Base-by-base conservation (phyloP, 2,888 invertebrate genomes). In the Phengaris alcon region DNA sequence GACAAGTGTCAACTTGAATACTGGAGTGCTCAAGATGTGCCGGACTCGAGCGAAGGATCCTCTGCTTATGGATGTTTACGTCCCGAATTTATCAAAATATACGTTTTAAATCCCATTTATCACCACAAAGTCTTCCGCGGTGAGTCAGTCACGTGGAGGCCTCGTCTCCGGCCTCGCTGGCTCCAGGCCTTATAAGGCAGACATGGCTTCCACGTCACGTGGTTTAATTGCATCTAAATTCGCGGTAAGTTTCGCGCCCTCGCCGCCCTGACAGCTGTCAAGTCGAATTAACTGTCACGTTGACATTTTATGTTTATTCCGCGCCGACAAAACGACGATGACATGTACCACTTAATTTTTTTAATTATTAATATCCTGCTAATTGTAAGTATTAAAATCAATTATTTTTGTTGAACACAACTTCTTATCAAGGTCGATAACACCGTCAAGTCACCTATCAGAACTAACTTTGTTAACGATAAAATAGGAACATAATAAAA, bases 71-170 rank as follows among this genome's bases (percentile, higher is more conserved):
- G 68, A 52, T 52, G 35, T 69, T 68, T 68, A 52, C 72, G 15
- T 48, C 76, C 77, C 76, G 59, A 77, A 70, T 75, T 73, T 74
- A 70, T 76, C 74, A 78, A 79, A 75, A 78, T 78, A 79, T 76
- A 13, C 15, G 51, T 48, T 68, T 79, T 77, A 78, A 78, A 77
- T 76, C 76, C 57, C 78, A 77, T 79, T 77, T 78, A 79, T 79
- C 78, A 78, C 76, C 76, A 59, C 68, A 79, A 79, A 75, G 74
- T 84, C 87, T 88, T 89, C 89, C 88, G 77, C 70, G 52, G 51
- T 72, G 86, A 89, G 90, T 90, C 90, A 89, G 84, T 90, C 85
- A 90, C 90, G 86, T 82, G 81, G 70, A 70, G 72, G 72, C 52
- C 72, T 72, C 52, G 72, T 35, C 72, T 72, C 72, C 52, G 70